Percentiles rank a stretch among this genome's conserved stretches.
Evolutionary conservation across 2,888 invertebrate species (phyloP).

Genomic region (Philopedon plagiatum): DNA sequence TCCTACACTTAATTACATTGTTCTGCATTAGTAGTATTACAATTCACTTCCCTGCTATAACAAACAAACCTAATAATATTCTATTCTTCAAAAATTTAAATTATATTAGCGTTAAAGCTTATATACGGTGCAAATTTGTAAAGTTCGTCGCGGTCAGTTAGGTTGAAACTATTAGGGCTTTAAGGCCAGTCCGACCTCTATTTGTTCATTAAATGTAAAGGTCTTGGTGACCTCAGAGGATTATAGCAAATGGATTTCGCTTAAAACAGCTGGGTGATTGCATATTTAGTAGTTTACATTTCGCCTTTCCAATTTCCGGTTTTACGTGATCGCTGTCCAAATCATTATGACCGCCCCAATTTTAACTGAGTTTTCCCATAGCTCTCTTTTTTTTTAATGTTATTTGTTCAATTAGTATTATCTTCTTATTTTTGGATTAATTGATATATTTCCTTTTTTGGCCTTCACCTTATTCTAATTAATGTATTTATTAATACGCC

Average conservation of each 20-base stretch:
- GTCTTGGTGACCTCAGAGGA: constrained; percentile 45
- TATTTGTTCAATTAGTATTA: background rate
- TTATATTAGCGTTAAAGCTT: constrained; percentile 30
- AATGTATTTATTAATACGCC: too few relatives aligned
- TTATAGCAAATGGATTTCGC: constrained; percentile 50
- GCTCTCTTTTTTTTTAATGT: background rate
- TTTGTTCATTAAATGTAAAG: constrained; percentile 51
- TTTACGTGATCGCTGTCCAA: constrained; percentile 38
- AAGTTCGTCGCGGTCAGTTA: constrained; percentile 45
- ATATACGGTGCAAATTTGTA: constrained; percentile 38
- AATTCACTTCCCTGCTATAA: background rate
- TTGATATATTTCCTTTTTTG: too few relatives aligned
- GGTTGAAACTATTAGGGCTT: constrained; percentile 45
- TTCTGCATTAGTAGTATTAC: too few relatives aligned
- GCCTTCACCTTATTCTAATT: too few relatives aligned
- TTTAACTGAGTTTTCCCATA: constrained; percentile 3
- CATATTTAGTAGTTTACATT: constrained; percentile 52
- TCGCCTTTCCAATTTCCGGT: constrained; percentile 50
- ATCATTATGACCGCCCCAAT: constrained; percentile 9
- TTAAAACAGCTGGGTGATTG: constrained; percentile 46
- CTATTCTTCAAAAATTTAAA: background rate
- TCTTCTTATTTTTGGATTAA: too few relatives aligned
- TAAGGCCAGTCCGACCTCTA: constrained; percentile 29
- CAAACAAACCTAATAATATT: background rate
- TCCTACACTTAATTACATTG: too few relatives aligned